Base-by-base conservation (phyloP, 2,797 vertebrate species). In the Danio tinwini region DNA sequence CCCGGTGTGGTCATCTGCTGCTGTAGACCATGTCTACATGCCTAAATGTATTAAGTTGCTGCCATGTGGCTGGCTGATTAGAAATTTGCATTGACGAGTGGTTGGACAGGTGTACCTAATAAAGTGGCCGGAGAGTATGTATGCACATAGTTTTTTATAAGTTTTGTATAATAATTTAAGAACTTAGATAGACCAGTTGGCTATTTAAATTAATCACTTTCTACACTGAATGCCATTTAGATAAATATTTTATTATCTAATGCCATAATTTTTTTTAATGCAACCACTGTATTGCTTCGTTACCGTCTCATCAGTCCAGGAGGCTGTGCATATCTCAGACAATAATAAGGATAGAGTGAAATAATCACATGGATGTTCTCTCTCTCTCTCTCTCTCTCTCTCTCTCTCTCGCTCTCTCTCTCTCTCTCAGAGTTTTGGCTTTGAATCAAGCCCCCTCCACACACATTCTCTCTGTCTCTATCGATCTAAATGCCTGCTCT, bases 341-440 rank as follows among this genome's bases (percentile, higher is more conserved):
- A 56, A 61, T 55, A 50, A 84, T 58, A 74, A 74, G 19, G 16
- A 61, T 61, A 70, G 67, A 29, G 40, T 61, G 19, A n/a, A 37
- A 44, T 69, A 58, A 73, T 76, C 64, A n/a, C 19, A 81, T 59
- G 74, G 80, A 39, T 37, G 42, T 65, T 61, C 19, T 65, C 13
- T 29, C 29, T 29, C 29, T 29, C 29, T 29, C 29, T 29, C 1
- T 29, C 29, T 29, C 29, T 29, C 29, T 29, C 29, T 29, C 29
- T 29, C 29, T 29, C n/a, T n/a, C n/a, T n/a, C n/a, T n/a, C n/a
- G n/a, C n/a, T n/a, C n/a, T 70, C 53, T 70, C 9, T n/a, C n/a
- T 70, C 47, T 71, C 11, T 29, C 29, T 49, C 82, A 64, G 58
- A 72, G n/a, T 56, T 53, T 52, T 74, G 68, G 70, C 45, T 69